A percentile compares a stretch with the other conserved stretches of the same genome.
Evolutionary conservation across 2,797 vertebrate genomes (phyloP).

Genomic region (Eulemur albifrons): DNA sequence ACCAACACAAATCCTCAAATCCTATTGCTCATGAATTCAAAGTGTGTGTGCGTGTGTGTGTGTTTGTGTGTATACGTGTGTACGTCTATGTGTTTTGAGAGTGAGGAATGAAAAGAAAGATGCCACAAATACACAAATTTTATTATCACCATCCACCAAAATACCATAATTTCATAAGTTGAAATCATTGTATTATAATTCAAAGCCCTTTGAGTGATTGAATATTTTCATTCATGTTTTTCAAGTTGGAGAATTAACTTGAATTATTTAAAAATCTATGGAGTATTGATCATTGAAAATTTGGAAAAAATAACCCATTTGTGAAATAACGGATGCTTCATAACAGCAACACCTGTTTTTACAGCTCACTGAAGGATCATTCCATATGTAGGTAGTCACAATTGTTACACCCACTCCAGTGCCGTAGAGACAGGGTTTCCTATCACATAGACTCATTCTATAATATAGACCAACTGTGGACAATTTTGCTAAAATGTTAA

Average conservation of each 20-base stretch:
- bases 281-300: not conserved
- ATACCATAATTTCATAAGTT: not conserved
- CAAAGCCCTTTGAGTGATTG: not conserved
- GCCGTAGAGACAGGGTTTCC: not conserved
- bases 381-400: not conserved
- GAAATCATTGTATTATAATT: not conserved
- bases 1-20: not conserved
- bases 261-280: not conserved
- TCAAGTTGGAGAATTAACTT: not conserved
- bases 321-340: constrained; percentile 20
- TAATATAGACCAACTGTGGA: not conserved
- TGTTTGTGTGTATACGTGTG: not conserved
- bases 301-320: not conserved
- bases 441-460: not conserved
- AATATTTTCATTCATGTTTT: constrained; percentile 30
- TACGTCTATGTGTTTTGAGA: not conserved
- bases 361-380: not conserved
- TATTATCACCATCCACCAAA: not conserved
- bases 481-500: not conserved
- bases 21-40: constrained; percentile 11
- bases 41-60: not conserved
- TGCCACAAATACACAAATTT: not conserved
- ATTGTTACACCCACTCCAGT: not conserved
- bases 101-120: not conserved
- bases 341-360: not conserved